phyloP scores from a whole-genome alignment of 2,888 invertebrate species.

The Drosophila diplacantha region DNA sequence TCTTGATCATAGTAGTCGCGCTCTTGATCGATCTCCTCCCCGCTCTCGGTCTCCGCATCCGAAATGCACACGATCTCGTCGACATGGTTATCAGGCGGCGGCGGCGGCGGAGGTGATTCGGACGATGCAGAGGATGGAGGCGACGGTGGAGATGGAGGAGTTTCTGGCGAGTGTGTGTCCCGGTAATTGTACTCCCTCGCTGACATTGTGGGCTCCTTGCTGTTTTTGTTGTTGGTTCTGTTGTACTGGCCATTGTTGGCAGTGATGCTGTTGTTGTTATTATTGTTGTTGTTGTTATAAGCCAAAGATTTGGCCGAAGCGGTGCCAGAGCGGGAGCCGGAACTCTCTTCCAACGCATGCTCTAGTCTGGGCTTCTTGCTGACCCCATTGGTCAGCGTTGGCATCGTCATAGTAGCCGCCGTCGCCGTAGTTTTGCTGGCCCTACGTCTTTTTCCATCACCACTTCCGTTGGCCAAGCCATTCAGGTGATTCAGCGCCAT shows the following conservation, averaged over 20 bases:
- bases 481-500: slow-evolving; percentile 38
- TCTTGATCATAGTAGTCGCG: slow-evolving; percentile 57
- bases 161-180: slow-evolving; percentile 51
- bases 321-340: slow-evolving; percentile 12
- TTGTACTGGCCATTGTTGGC: slow-evolving; percentile 42
- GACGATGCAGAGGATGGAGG: slow-evolving; percentile 37
- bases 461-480: slow-evolving; percentile 49
- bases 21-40: slow-evolving; percentile 35
- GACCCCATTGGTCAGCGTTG: slow-evolving; percentile 47
- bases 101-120: slow-evolving; percentile 40
- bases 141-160: slow-evolving; percentile 39
- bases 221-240: slow-evolving; percentile 24
- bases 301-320: slow-evolving; percentile 15
- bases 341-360: slow-evolving; percentile 1
- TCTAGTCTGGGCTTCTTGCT: slow-evolving; percentile 47
- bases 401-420: slow-evolving; percentile 1
- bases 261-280: slow-evolving; percentile 52
- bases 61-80: slow-evolving; percentile 60
- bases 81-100: slow-evolving; percentile 5
- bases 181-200: slow-evolving; percentile 51
- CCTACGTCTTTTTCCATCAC: slow-evolving; percentile 27
- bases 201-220: slow-evolving; percentile 14
- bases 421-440: slow-evolving; percentile 17
- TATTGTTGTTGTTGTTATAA: slow-evolving; percentile 49
- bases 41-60: slow-evolving; percentile 59